These are phyloP conservation scores for Venustoraphidia nigricollis DNA, from an alignment of 2,888 invertebrate species.

Conservation along the genomic window DNA sequence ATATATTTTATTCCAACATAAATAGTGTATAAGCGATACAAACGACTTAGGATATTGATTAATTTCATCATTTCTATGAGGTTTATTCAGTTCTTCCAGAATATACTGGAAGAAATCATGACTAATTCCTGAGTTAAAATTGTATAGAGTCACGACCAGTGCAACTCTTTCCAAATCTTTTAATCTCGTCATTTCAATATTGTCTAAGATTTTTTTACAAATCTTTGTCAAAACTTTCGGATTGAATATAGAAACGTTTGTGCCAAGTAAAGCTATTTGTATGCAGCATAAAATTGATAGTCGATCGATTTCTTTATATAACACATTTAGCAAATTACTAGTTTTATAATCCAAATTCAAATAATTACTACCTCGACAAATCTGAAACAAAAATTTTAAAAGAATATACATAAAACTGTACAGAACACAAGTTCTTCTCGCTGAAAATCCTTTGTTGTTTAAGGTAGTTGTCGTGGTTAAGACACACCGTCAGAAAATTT, in stretches of 20 bases:
- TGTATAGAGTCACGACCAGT: constrained; percentile 43
- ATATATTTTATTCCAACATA: constrained; percentile 37
- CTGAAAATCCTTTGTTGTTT: too few species aligned
- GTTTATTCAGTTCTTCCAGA: constrained; percentile 33
- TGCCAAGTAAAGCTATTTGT: constrained; percentile 48
- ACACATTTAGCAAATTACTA: constrained; percentile 32
- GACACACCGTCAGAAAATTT: too few species aligned
- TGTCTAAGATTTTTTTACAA: constrained; percentile 31
- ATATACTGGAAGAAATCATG: constrained; percentile 31
- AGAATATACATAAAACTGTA: neutral
- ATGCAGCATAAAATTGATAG: constrained; percentile 44
- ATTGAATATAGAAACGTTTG: constrained; percentile 33
- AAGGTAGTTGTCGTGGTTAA: too few species aligned
- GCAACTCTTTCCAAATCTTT: constrained; percentile 64
- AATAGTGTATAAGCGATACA: constrained; percentile 41
- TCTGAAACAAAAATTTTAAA: constrained; percentile 15
- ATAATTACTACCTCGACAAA: constrained; percentile 40
- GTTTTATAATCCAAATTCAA: constrained; percentile 29
- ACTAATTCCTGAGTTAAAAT: constrained; percentile 33
- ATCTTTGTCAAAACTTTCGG: constrained; percentile 30
- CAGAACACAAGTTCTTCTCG: too few species aligned
- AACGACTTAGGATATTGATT: constrained; percentile 40
- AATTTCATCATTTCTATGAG: constrained; percentile 38
- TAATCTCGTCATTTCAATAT: constrained; percentile 35
- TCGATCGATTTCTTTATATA: constrained; percentile 38